Percentiles rank a stretch among this genome's conserved stretches.
Conservation (phyloP, 2,888 invertebrate species). For the Exocentrus adspersus region DNA sequence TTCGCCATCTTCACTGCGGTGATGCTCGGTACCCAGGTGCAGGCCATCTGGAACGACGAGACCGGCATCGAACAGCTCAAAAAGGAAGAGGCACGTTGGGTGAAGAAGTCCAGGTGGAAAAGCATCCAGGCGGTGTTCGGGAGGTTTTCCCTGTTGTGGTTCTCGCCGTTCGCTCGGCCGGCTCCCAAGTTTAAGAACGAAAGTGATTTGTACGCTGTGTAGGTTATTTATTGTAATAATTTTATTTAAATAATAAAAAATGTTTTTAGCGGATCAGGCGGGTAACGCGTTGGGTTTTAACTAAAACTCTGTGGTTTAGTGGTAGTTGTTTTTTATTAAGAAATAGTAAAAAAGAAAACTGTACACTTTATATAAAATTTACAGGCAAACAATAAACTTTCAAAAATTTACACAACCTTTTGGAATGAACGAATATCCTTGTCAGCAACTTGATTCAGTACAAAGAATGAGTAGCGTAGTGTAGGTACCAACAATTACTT, state of each 20-base stretch:
- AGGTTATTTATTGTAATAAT: slow-evolving; percentile 55
- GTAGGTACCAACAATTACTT: slow-evolving; percentile 9
- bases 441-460: background rate
- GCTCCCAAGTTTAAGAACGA: slow-evolving; percentile 81
- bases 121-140: slow-evolving; percentile 98
- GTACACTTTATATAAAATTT: slow-evolving; percentile 37
- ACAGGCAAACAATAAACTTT: slow-evolving; percentile 28
- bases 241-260: slow-evolving; percentile 4
- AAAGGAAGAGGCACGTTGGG: slow-evolving; percentile 94
- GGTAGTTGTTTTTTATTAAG: slow-evolving; percentile 35
- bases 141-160: slow-evolving; percentile 93
- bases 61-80: slow-evolving; percentile 98
- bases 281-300: no score
- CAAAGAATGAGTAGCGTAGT: no score
- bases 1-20: slow-evolving; percentile 98
- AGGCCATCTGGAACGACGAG: slow-evolving; percentile 98
- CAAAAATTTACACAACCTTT: slow-evolving; percentile 36
- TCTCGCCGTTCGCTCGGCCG: slow-evolving; percentile 90
- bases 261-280: no score
- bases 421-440: slow-evolving; percentile 35
- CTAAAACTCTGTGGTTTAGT: no score
- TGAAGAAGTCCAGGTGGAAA: slow-evolving; percentile 91
- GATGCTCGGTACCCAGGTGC: slow-evolving; percentile 90
- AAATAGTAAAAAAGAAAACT: slow-evolving; percentile 41
- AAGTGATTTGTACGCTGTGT: slow-evolving; percentile 87